A percentile compares a stretch with the other conserved stretches of the same genome.
Conservation (phyloP, 2,797 vertebrate genomes). For the Clarias laeviceps region DNA sequence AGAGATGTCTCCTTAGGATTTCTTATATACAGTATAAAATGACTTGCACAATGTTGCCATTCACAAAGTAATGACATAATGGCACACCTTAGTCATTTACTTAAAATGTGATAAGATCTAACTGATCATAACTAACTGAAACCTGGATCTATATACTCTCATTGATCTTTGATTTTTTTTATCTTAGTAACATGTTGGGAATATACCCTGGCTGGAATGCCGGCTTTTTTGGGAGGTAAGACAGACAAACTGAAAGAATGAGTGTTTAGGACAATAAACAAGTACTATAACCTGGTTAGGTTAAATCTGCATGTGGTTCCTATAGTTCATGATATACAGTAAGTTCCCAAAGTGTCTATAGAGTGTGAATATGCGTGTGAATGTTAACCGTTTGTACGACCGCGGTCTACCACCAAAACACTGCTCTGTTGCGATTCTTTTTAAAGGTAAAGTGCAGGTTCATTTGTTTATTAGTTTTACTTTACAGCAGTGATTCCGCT, state of each 20-base stretch:
- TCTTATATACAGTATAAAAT: not conserved
- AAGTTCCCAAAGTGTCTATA: not conserved
- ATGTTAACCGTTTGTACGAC: no score
- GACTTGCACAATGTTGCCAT: not conserved
- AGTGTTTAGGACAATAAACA: not conserved
- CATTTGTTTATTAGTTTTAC: no score
- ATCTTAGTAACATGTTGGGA: not conserved
- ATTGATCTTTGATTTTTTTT: not conserved
- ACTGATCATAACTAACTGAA: not conserved
- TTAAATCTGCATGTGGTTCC: not conserved
- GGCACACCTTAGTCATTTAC: not conserved
- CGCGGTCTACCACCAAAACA: no score
- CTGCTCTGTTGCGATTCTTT: no score
- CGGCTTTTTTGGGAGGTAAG: not conserved
- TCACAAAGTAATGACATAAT: not conserved
- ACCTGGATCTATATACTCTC: not conserved
- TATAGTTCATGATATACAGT: not conserved
- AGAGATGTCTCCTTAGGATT: not conserved
- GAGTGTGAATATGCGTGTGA: no score
- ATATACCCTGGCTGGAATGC: not conserved
- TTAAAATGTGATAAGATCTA: not conserved
- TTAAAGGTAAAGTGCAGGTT: no score
- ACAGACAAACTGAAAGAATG: not conserved
- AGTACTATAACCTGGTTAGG: not conserved
- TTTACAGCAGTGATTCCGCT: no score